Evolutionary conservation across 2,113 vertebrate species (phyloP), one percentile per base, ranked within the genome.

Genomic region (Misgurnus anguillicaudatus): DNA sequence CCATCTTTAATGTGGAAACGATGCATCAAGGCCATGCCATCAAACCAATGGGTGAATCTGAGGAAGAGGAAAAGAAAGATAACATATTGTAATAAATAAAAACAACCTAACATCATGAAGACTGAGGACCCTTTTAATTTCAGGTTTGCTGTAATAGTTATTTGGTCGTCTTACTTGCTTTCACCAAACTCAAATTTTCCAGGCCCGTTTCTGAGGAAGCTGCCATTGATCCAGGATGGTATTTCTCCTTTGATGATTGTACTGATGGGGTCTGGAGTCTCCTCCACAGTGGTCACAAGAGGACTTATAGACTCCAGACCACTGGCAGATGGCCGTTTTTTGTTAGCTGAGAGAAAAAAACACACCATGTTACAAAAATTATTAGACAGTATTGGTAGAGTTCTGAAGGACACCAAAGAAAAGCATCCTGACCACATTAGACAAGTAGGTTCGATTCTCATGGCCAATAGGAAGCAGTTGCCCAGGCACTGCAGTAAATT

Each of bases 21-120:
- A 86, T 98, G 96, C 92, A 98, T 87, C 89, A 98, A 85, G 68
- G 96, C 95, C 96, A 97, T 97, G 80, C 96, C 96, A 16, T 98
- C 96, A 85, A 98, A 98, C 95, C 95, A 97, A 65, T 99, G 96
- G 85, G 85, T 95, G 74, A 93, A 98, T 14, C 96, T 99, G 47
- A 42, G 64, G 60, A 76, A 21, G n/a, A 72, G 24, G 24, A 19
- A 78, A 36, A 16, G 17, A 51, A 47, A 31, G 48, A n/a, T 8
- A 71, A 13, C 4, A 17, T 48, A 57, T 21, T 4, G n/a, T 17
- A 19, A 6, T 31, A 4, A 61, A 42, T 39, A 1, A 51, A 51
- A 13, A 13, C 4, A 51, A 51, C 11, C 3, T 48, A 13, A 42
- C 41, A 42, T 5, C 41, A 31, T 3, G 24, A 31, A 31, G 24